These are phyloP conservation scores for Sinodicranocentrus sp. DNA, from an alignment of 2,888 invertebrate genomes.

Conservation along the genomic window DNA sequence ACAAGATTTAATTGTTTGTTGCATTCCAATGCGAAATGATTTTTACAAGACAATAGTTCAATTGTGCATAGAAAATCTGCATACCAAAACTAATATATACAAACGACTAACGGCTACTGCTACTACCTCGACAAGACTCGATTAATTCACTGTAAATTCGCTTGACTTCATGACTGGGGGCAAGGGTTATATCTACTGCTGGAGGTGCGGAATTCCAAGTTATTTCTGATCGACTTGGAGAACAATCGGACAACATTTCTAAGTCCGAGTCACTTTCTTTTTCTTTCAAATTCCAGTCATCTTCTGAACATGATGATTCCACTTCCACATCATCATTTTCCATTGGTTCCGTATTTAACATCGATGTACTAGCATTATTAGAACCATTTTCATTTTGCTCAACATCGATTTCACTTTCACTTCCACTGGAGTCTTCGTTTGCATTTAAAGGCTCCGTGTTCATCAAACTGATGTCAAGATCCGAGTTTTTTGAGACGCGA, in stretches of 20 bases:
- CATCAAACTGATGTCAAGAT: constrained; percentile 22
- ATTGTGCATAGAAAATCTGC: no score
- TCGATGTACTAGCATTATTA: background rate
- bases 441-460: constrained; percentile 20
- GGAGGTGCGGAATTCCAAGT: no score
- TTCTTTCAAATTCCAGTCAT: background rate
- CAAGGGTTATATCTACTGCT: constrained; percentile 2
- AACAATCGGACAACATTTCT: background rate
- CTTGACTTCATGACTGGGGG: constrained; percentile 23
- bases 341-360: constrained; percentile 19
- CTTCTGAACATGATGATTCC: background rate
- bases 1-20: background rate
- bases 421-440: background rate
- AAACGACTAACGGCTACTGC: no score
- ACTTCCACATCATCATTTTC: background rate
- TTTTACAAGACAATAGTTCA: background rate
- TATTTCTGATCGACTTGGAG: no score
- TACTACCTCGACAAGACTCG: constrained; percentile 30
- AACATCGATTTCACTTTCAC: no score
- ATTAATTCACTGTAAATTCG: constrained; percentile 31
- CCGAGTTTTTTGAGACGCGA: background rate
- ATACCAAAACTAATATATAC: no score
- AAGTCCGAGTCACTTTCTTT: background rate
- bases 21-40: background rate
- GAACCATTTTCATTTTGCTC: no score